Base-by-base conservation (phyloP, 2,888 invertebrate genomes). In the Limnephilus lunatus region DNA sequence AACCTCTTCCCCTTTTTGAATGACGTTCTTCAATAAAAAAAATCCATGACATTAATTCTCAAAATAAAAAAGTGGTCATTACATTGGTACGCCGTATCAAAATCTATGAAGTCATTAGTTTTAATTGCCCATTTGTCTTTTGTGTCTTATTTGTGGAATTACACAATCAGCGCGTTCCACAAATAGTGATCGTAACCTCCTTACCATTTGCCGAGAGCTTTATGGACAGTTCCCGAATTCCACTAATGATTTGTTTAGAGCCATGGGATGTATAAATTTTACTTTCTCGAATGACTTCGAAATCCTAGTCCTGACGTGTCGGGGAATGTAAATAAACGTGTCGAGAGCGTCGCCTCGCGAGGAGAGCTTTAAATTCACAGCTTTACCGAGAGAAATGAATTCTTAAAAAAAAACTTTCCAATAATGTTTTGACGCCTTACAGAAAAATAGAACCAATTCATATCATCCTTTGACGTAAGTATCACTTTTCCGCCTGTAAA, bases 181-280 rank as follows among this genome's bases (percentile, higher is more conserved):
- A 86, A 86, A 86, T 86, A 86, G 30, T 44, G 86, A 35, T n/a
- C 44, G 30, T 68, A 68, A 25, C 68, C 7, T 68, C n/a, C 68
- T 86, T 15, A 30, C 44, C 48, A 31, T 86, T 11, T n/a, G 39
- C 86, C 32, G 83, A 83, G 83, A 83, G 83, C 25, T 83, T 83
- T 86, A 44, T 44, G 44, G 86, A 30, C 44, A 39, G 86, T 83
- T 83, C 11, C 48, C n/a, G 86, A 39, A 86, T 86, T 86, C 86
- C n/a, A 39, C 86, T 30, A 48, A 86, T 86, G 86, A 86, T 86
- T 86, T 44, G 86, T 86, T 44, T n/a, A 30, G 86, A 39, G 44
- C 48, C 19, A 2, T 7, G 68, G 32, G 83, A 83, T 35, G n/a
- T 83, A 83, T 83, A 35, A 83, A 83, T 83, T 83, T 35, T 35